Conservation (phyloP, 2,113 vertebrate species). For the Genyomyrus donnyi region DNA sequence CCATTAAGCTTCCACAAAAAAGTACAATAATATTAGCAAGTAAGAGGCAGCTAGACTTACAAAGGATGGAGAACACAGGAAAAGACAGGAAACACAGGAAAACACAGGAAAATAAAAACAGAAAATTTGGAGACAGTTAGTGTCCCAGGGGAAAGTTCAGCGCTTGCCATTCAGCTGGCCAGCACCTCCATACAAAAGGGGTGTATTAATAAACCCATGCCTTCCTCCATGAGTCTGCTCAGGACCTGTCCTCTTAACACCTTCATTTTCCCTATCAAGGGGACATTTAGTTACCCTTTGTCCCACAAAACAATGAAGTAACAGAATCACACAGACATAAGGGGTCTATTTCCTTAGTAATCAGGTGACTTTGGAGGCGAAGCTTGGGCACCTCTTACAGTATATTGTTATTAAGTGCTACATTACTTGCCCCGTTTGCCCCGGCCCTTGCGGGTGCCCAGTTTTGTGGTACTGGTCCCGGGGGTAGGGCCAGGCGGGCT, state of each 20-base stretch:
- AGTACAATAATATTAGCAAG: background rate
- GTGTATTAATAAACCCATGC: background rate
- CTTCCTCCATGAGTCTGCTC: no score
- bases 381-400: background rate
- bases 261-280: background rate
- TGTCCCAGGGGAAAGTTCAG: background rate
- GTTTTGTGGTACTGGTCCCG: constrained; percentile 40
- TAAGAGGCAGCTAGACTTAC: background rate
- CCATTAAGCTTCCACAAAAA: background rate
- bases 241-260: background rate
- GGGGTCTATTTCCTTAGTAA: background rate
- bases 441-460: constrained; percentile 75
- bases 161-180: background rate
- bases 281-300: background rate
- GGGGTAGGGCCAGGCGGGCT: constrained; percentile 57
- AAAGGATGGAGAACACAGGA: background rate
- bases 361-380: background rate
- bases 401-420: background rate
- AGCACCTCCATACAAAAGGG: background rate
- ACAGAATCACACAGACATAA: background rate
- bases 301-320: background rate
- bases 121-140: background rate
- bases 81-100: background rate
- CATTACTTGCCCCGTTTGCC: constrained; percentile 83
- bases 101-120: background rate